Evolutionary conservation across 2,888 invertebrate genomes (phyloP).

Genomic region (Papilio demoleus): DNA sequence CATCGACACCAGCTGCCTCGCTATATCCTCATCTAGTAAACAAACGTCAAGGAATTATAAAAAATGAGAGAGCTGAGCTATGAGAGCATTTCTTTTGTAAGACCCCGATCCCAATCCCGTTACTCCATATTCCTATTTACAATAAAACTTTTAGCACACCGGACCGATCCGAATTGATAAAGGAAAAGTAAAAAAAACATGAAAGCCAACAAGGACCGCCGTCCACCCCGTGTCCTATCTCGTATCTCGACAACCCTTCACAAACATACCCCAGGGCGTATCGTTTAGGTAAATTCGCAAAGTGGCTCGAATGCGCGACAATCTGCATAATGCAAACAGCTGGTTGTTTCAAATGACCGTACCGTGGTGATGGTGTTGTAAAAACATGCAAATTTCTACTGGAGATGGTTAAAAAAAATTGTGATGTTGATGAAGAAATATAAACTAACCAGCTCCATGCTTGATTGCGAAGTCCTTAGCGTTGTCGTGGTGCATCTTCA

Average conservation of each 20-base stretch:
- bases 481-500: slow-evolving; percentile 68
- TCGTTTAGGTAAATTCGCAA: slow-evolving; percentile 11
- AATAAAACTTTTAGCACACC: neutral
- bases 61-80: no score
- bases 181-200: slow-evolving; percentile 16
- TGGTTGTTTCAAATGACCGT: slow-evolving; percentile 13
- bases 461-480: slow-evolving; percentile 67
- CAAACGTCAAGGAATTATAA: neutral
- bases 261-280: slow-evolving; percentile 19
- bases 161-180: slow-evolving; percentile 7
- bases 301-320: neutral
- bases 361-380: no score
- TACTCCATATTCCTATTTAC: neutral
- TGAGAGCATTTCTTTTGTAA: neutral
- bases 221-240: slow-evolving; percentile 36
- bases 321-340: slow-evolving; percentile 15
- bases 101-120: neutral
- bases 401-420: neutral
- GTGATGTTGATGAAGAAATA: neutral
- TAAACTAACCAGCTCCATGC: slow-evolving; percentile 70
- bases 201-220: neutral
- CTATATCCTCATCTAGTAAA: slow-evolving; percentile 56
- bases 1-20: slow-evolving; percentile 65
- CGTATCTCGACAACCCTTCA: slow-evolving; percentile 28
- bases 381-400: neutral